Percentiles rank a stretch among this genome's conserved stretches.
Conservation (phyloP, 92 coral and sea anemone genomes). For the Pocillopora meandrina region DNA sequence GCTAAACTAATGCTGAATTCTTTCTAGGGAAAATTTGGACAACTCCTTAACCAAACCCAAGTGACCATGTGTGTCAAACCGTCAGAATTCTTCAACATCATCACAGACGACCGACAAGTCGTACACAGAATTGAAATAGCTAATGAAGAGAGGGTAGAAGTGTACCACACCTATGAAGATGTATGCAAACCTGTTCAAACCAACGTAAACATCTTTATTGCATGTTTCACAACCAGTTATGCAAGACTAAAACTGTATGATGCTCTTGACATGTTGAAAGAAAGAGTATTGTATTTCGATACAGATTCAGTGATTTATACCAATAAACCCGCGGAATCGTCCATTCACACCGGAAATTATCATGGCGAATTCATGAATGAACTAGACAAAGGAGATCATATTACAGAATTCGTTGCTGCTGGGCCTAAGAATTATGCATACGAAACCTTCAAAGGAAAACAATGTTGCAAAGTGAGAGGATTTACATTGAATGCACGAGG, state of each 20-base stretch:
- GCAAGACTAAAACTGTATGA: conserved; percentile 9
- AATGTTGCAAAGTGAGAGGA: conserved; percentile 20
- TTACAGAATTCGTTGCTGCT: conserved; percentile 6
- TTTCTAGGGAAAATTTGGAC: conserved; percentile 27
- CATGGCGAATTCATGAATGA: not conserved
- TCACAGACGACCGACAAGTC: not conserved
- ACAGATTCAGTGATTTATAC: not conserved
- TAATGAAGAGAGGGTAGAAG: conserved; percentile 10
- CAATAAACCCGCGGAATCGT: not conserved
- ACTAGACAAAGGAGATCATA: not conserved
- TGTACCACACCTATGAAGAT: not conserved
- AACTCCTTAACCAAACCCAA: conserved; percentile 13
- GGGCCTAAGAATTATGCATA: conserved; percentile 16
- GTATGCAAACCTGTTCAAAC: not conserved
- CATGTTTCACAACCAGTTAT: conserved; percentile 17
- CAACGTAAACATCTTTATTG: not conserved
- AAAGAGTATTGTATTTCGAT: not conserved
- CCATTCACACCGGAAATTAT: not conserved
- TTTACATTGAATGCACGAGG: not conserved
- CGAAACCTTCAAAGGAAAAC: not conserved
- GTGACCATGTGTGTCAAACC: not conserved
- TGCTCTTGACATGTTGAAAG: not conserved
- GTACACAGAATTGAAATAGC: not conserved
- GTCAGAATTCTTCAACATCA: not conserved
- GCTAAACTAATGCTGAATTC: conserved; percentile 19